These are phyloP conservation scores for Heteronetta atricapilla DNA, from an alignment of 2,113 vertebrate genomes.

Conservation along the genomic window DNA sequence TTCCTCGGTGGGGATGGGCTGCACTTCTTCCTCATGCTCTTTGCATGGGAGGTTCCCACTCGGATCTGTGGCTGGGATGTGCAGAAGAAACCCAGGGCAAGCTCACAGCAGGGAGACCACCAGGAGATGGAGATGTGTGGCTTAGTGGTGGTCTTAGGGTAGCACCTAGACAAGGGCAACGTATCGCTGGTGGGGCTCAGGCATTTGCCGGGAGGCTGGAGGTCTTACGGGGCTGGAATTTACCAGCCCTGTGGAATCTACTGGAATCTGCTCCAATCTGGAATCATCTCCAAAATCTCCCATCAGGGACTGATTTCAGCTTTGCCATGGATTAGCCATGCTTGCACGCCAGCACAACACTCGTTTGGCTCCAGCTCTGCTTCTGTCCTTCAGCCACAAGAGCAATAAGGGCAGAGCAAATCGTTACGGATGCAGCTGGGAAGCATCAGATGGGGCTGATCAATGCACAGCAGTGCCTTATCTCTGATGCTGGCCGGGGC, in stretches of 20 bases:
- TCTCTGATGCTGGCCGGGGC: rapidly evolving
- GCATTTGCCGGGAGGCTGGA: neutral
- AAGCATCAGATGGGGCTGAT: neutral
- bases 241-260: too few species aligned
- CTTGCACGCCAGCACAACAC: neutral
- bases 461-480: neutral
- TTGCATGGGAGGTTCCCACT: neutral
- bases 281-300: neutral
- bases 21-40: neutral
- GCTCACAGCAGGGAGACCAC: neutral
- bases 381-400: neutral
- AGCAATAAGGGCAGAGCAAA: neutral
- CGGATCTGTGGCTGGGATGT: neutral
- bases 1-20: neutral
- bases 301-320: neutral
- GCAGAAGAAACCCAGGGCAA: neutral
- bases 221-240: too few species aligned
- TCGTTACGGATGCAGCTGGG: neutral
- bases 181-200: neutral
- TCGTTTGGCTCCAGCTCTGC: neutral
- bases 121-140: neutral
- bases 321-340: neutral
- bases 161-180: neutral
- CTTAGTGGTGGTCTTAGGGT: neutral
- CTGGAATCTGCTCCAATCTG: too few species aligned